Evolutionary conservation across 1,140 invertebrate genomes (phyloP).

Genomic region (Achatina immaculata): DNA sequence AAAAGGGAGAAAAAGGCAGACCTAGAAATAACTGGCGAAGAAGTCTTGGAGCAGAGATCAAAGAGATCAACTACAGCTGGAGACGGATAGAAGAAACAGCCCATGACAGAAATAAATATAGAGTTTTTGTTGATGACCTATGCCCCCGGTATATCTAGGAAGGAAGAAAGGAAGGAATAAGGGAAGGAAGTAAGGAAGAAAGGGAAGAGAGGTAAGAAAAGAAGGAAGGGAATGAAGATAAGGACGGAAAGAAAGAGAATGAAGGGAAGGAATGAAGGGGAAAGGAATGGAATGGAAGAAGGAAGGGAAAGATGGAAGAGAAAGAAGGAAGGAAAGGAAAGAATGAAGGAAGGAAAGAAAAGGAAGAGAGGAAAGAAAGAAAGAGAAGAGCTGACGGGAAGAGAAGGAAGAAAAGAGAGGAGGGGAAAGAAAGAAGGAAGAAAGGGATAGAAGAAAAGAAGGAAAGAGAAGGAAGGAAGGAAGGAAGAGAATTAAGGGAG

Average conservation of each 20-base stretch:
- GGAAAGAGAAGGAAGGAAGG: too few relatives aligned
- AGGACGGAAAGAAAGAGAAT: not conserved
- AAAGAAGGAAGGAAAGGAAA: not conserved
- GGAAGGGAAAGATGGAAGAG: not conserved
- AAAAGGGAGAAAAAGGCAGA: too few relatives aligned
- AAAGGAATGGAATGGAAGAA: not conserved
- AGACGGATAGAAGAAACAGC: too few relatives aligned
- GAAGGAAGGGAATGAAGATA: not conserved
- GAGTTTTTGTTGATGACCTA: too few relatives aligned
- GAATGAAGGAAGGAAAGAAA: slow-evolving; percentile 1
- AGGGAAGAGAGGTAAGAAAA: too few relatives aligned
- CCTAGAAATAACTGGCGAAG: too few relatives aligned
- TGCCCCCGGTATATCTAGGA: too few relatives aligned
- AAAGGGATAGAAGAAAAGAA: not conserved
- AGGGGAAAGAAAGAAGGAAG: not conserved
- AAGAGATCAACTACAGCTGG: too few relatives aligned
- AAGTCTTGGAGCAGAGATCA: too few relatives aligned
- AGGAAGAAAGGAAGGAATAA: not conserved
- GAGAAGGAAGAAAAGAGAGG: not conserved
- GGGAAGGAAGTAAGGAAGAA: not conserved
- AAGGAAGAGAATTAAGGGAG: not conserved
- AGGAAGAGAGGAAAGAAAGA: not conserved
- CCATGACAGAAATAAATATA: too few relatives aligned
- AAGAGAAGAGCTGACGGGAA: not conserved
- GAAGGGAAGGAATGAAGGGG: not conserved